Evolutionary conservation across 2,888 invertebrate genomes (phyloP), one percentile per base, ranked within the genome.

Genomic region (Xylota segnis): DNA sequence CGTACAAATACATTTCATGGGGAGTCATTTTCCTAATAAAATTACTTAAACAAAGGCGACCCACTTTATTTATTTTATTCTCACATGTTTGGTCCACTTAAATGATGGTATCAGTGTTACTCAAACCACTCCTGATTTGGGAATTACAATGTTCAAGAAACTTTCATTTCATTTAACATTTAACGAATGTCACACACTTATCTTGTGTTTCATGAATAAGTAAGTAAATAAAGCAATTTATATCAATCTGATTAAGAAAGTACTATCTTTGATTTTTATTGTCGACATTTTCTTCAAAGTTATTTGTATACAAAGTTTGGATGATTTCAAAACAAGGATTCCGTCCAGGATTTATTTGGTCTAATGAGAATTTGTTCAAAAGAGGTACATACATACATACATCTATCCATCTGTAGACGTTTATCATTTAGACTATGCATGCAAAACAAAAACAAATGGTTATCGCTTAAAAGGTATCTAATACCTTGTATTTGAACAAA

Each of bases 81-180:
- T 63, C 10, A 40, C 52, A 72, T 72, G 40, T 34, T 50, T 61
- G 43, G 43, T 56, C 71, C 10, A 47, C 5, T 58, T 14, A 29
- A 32, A 54, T 43, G 52, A 74, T 72, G 40, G 5, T 61, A 71
- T 71, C 71, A 27, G 45, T 14, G 16, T 5, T 12, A 6, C 9
- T 54, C 27, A 43, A 54, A n/a, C 4, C 23, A 63, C n/a, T 63
- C 10, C 14, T 18, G 34, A 29, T 59, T 52, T 29, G 29, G 27
- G n/a, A 52, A 5, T 16, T 27, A 58, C 37, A 12, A 2, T 32
- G n/a, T 34, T 1, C 0, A 34, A 4, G 16, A 16, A 14, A 34
- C 56, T 56, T 27, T 27, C 23, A 18, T 50, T 34, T 32, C 7
- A 23, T 14, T 56, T 56, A 16, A 34, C 9, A 2, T 37, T 58